Evolutionary conservation across 2,888 invertebrate species (phyloP).

Genomic region (Drosophila bunnanda): DNA sequence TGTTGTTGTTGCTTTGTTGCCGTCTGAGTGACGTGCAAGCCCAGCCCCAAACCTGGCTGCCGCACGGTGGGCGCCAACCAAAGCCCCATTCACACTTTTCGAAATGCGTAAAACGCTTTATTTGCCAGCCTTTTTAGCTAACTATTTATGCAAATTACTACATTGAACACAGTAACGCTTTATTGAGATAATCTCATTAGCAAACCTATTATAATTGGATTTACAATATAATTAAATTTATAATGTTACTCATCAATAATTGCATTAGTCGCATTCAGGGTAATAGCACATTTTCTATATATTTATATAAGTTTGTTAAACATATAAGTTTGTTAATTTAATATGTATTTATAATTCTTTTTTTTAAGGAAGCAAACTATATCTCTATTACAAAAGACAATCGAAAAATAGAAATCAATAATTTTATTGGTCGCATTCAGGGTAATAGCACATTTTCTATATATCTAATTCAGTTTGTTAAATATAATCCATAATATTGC

Average conservation of each 20-base stretch:
- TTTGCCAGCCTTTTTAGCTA: background rate
- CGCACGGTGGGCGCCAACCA: conserved; percentile 6
- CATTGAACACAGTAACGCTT: background rate
- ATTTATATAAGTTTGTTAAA: too few species aligned
- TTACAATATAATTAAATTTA: background rate
- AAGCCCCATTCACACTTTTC: background rate
- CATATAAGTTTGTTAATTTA: too few species aligned
- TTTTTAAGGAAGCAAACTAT: too few species aligned
- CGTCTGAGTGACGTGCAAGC: conserved; percentile 34
- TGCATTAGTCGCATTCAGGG: background rate
- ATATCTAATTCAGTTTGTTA: too few species aligned
- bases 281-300: background rate
- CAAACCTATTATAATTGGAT: background rate
- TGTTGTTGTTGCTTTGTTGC: background rate
- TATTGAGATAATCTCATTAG: background rate
- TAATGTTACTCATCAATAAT: background rate
- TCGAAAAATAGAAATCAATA: too few species aligned
- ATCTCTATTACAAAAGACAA: too few species aligned
- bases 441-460: background rate
- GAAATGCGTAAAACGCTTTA: conserved; percentile 1
- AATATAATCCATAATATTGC: too few species aligned
- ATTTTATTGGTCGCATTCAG: too few species aligned
- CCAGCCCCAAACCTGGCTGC: conserved; percentile 28
- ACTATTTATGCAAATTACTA: background rate
- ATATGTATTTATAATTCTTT: too few species aligned